Conservation (phyloP, 2,888 invertebrate genomes). For the Drosophila eohydei region DNA sequence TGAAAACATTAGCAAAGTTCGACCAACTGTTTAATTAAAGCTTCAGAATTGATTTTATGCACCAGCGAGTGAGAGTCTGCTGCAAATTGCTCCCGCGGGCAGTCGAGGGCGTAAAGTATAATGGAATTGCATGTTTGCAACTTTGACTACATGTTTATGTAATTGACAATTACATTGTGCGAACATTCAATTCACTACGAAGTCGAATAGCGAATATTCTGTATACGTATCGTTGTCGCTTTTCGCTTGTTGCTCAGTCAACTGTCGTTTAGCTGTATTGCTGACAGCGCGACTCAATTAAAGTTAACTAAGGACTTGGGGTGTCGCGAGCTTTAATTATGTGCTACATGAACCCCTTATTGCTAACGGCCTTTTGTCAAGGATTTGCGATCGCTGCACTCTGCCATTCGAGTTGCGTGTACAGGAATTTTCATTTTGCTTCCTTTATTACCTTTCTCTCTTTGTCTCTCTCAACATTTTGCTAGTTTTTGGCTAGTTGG, state of each 20-base stretch:
- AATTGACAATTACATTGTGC: conserved; percentile 33
- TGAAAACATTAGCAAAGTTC: conserved; percentile 43
- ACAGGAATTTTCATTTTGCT: conserved; percentile 27
- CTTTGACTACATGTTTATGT: conserved; percentile 39
- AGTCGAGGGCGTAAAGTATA: conserved; percentile 13
- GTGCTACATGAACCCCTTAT: conserved; percentile 39
- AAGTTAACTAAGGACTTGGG: conserved; percentile 10
- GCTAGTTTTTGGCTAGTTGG: conserved; percentile 21
- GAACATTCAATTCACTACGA: background rate
- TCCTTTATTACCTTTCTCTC: conserved; percentile 11
- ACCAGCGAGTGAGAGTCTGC: conserved; percentile 12
- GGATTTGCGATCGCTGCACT: conserved; percentile 8
- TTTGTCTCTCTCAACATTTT: background rate
- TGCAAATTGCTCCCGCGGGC: conserved; percentile 8
- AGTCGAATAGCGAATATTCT: conserved; percentile 40
- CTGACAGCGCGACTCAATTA: conserved; percentile 17
- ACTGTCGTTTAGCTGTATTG: conserved; percentile 15
- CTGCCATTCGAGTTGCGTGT: conserved; percentile 7
- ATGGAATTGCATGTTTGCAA: conserved; percentile 38
- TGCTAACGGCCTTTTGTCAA: conserved; percentile 34
- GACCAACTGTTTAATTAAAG: conserved; percentile 47
- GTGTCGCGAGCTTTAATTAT: conserved; percentile 47
- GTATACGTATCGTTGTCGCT: conserved; percentile 30
- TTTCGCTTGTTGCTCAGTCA: background rate
- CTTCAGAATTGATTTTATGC: conserved; percentile 59